Evolutionary conservation across 2,888 invertebrate genomes (phyloP).

Genomic region (Barypeithes pellucidus): DNA sequence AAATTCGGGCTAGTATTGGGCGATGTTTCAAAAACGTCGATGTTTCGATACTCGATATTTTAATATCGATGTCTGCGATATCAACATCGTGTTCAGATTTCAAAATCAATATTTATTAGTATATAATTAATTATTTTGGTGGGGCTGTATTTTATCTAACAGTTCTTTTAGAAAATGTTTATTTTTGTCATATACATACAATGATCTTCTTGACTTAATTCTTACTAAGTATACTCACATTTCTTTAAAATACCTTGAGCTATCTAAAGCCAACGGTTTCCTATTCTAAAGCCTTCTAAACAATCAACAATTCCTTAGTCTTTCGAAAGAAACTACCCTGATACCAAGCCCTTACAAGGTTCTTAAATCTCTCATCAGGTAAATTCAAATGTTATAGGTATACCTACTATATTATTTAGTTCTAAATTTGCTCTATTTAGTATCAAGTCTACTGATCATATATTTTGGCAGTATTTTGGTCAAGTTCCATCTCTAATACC

Average conservation of each 20-base stretch:
- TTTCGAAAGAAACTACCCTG: slow-evolving; percentile 18
- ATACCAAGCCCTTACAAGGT: slow-evolving; percentile 1
- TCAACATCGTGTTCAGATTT: too few species aligned
- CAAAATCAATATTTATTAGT: too few species aligned
- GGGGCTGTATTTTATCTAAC: background rate
- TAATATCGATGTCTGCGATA: too few species aligned
- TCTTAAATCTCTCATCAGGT: background rate
- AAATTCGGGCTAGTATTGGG: too few species aligned
- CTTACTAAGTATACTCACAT: background rate
- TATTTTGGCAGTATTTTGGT: slow-evolving; percentile 50
- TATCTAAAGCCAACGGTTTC: slow-evolving; percentile 38
- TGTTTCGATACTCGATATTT: too few species aligned
- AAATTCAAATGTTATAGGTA: background rate
- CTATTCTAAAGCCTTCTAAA: slow-evolving; percentile 24
- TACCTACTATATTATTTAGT: background rate
- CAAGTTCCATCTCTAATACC: slow-evolving; percentile 34
- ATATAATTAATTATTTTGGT: too few species aligned
- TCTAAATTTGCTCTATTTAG: background rate
- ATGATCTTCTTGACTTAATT: slow-evolving; percentile 4
- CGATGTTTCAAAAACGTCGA: too few species aligned
- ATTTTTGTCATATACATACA: slow-evolving; percentile 3
- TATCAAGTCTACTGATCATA: slow-evolving; percentile 15
- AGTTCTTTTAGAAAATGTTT: background rate
- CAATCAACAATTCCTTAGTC: background rate
- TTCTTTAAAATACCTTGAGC: slow-evolving; percentile 25